Conservation (phyloP, 2,113 vertebrate genomes). For the Oxyruncus cristatus region DNA sequence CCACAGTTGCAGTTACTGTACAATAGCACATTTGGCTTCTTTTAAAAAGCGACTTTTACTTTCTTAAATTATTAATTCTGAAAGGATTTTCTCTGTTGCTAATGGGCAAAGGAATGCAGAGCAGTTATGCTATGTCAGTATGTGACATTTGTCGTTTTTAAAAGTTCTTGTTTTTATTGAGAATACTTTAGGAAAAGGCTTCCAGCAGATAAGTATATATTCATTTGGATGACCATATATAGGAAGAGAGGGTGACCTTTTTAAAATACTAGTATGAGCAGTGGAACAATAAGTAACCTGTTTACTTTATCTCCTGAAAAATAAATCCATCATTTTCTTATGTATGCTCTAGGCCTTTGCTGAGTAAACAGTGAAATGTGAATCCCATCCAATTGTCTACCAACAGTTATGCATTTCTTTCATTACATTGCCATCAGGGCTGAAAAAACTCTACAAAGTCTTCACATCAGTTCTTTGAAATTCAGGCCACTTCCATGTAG, state of each 20-base stretch:
- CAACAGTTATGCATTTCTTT: neutral
- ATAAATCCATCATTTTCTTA: neutral
- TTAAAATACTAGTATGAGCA: neutral
- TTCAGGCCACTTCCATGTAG: neutral
- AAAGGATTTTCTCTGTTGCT: neutral
- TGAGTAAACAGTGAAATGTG: neutral
- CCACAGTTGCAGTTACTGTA: neutral
- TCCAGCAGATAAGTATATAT: neutral
- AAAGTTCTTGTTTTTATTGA: neutral
- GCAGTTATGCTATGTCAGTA: neutral
- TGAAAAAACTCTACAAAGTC: neutral
- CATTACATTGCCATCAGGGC: neutral
- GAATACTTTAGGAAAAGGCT: conserved; percentile 1
- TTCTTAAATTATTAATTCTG: neutral
- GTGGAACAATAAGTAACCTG: neutral
- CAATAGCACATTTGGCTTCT: neutral
- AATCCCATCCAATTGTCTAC: neutral
- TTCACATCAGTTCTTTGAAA: neutral
- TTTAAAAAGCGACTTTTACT: neutral
- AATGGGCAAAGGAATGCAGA: neutral
- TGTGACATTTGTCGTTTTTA: neutral
- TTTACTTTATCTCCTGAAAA: conserved; percentile 3
- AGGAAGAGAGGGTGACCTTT: neutral
- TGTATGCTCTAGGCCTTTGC: neutral
- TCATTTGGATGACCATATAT: neutral